Conservation (phyloP, 2,113 vertebrate genomes). For the Aix galericulata region DNA sequence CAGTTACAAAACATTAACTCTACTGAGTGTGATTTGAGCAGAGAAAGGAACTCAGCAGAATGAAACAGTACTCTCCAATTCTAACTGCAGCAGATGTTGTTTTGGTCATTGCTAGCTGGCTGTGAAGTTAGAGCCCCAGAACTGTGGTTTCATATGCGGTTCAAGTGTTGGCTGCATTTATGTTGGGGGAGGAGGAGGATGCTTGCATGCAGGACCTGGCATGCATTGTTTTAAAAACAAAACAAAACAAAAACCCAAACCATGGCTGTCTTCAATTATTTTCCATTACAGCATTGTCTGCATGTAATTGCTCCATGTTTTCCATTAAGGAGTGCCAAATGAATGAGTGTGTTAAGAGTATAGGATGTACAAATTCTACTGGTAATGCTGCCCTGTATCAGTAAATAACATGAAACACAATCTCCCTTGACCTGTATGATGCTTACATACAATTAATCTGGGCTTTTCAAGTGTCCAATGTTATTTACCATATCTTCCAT, state of each 20-base stretch:
- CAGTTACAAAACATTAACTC: conserved; percentile 36
- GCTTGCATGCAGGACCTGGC: conserved; percentile 67
- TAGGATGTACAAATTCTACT: conserved; percentile 45
- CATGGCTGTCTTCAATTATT: conserved; percentile 64
- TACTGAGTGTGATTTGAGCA: not conserved
- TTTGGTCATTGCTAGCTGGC: conserved; percentile 77
- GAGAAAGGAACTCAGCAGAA: conserved; percentile 29
- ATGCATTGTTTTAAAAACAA: conserved; percentile 47
- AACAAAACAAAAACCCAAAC: conserved; percentile 48
- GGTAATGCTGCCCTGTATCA: conserved; percentile 39
- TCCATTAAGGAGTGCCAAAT: conserved; percentile 73
- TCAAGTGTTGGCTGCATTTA: conserved; percentile 60
- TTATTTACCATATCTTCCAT: conserved; percentile 25
- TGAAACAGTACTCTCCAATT: conserved; percentile 47
- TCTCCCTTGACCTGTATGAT: not conserved
- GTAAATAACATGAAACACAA: conserved; percentile 51
- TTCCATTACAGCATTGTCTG: conserved; percentile 77
- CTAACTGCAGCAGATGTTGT: conserved; percentile 71
- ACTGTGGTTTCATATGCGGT: conserved; percentile 65
- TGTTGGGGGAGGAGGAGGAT: not conserved
- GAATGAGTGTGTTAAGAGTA: conserved; percentile 26
- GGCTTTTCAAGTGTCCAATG: conserved; percentile 21
- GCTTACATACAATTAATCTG: conserved; percentile 16
- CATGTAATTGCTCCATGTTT: conserved; percentile 73
- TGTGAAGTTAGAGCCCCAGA: conserved; percentile 63